Base-by-base conservation (phyloP, 2,113 vertebrate species). In the Mastomys coucha region DNA sequence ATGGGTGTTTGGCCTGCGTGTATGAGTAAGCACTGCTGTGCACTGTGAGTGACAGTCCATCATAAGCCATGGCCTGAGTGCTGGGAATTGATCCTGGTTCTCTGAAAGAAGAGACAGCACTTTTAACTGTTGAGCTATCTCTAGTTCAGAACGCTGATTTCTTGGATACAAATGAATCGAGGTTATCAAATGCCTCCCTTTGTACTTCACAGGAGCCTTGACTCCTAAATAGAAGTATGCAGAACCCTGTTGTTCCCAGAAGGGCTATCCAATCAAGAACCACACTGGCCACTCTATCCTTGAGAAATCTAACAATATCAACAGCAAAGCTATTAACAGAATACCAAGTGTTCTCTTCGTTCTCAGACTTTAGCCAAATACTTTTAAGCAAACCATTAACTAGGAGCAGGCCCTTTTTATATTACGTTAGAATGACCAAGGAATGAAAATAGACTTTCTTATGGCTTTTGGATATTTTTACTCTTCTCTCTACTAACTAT, bases 311-410 rank as follows among this genome's bases (percentile, higher is more conserved):
- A 84, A 77, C 80, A 95, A 73, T 92, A 90, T 80, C 56, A 88
- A 76, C 70, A 92, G 31, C 8, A 20, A 87, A 87, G n/a, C 56
- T 87, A 88, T 67, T 77, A 73, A 56, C 0, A 42, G 80, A 76
- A 93, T 77, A 95, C 58, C 67, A 89, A 85, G 78, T 53, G 65
- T 78, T n/a, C 73, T 73, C 24, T 75, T 92, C 81, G n/a, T 53
- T 72, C 89, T 73, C 73, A 95, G 85, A 96, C 51, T 94, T 65
- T 84, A 89, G 89, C 72, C 82, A 85, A 77, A 65, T 26, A 63
- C 49, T 78, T 89, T 69, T 2, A 96, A 93, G 91, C 9, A 92
- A 93, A 78, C 70, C 67, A 80, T 95, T 97, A 94, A 73, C 56
- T 19, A 85, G 11, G 1, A 93, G 24, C 8, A 56, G 63, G 36